phyloP scores from a whole-genome alignment of 2,888 invertebrate genomes.

The Ferdinandea cuprea region DNA sequence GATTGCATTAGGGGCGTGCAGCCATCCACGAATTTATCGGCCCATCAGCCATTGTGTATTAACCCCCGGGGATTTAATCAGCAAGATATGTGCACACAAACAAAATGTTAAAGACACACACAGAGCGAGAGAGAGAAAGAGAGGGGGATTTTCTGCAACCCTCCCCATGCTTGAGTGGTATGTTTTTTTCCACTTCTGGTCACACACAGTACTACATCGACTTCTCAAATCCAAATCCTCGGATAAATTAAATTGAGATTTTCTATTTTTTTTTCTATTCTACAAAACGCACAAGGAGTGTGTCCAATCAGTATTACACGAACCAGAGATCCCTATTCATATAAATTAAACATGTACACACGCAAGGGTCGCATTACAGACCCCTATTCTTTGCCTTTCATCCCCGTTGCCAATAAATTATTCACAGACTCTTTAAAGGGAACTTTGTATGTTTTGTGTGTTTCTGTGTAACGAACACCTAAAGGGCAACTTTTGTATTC shows the following conservation, averaged over 20 bases:
- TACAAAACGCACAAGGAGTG: conserved; percentile 52
- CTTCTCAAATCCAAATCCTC: conserved; percentile 52
- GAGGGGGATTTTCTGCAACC: too few species aligned
- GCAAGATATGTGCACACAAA: conserved; percentile 64
- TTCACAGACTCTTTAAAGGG: conserved; percentile 70
- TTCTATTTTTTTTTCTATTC: conserved; percentile 39
- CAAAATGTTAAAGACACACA: conserved; percentile 47
- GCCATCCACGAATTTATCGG: conserved; percentile 67
- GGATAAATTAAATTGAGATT: conserved; percentile 73
- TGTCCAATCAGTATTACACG: conserved; percentile 65
- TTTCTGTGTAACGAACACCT: conserved; percentile 62
- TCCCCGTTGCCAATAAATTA: conserved; percentile 74
- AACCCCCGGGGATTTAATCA: conserved; percentile 72
- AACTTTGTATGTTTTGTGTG: conserved; percentile 21
- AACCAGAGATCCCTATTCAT: conserved; percentile 56
- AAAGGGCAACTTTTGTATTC: conserved; percentile 28
- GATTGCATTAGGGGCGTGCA: conserved; percentile 74
- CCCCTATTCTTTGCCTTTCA: conserved; percentile 59
- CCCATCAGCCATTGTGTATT: conserved; percentile 36
- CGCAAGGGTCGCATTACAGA: conserved; percentile 63
- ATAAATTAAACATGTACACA: conserved; percentile 70
- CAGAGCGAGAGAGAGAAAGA: too few species aligned
- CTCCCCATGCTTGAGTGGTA: conserved; percentile 64
- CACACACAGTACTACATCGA: conserved; percentile 61
- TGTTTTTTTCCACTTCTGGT: conserved; percentile 68